A percentile compares a stretch with the other conserved stretches of the same genome.
These are phyloP conservation scores for Equus przewalskii DNA, from an alignment of 2,113 vertebrate species.

Conservation along the genomic window DNA sequence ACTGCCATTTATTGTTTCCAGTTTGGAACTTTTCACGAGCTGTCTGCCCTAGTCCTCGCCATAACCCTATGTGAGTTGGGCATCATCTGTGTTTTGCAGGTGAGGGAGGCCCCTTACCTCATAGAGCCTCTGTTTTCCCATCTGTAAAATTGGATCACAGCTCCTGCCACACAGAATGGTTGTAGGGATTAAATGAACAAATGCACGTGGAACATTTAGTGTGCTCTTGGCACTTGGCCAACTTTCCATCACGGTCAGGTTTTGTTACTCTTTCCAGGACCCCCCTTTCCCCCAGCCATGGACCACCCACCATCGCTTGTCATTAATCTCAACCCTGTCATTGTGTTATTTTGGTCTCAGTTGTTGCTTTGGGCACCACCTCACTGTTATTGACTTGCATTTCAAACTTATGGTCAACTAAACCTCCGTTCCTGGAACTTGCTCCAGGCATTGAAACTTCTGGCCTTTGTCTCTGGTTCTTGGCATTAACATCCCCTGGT, in stretches of 20 bases:
- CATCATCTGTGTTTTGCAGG: background rate
- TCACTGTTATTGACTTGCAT: conserved; percentile 55
- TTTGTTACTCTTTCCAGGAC: conserved; percentile 19
- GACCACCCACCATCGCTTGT: background rate
- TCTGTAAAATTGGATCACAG: background rate
- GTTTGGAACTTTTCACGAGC: background rate
- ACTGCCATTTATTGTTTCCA: background rate
- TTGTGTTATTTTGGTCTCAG: conserved; percentile 55
- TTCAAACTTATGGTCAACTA: conserved; percentile 34
- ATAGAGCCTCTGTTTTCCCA: background rate
- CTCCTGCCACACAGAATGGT: background rate
- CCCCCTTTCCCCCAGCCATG: background rate
- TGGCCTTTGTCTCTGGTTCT: background rate
- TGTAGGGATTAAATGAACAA: background rate
- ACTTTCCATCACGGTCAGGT: conserved; percentile 6
- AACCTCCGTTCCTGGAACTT: conserved; percentile 47
- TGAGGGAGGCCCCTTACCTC: background rate
- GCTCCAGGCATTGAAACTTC: background rate
- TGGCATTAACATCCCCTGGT: background rate
- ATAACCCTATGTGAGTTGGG: background rate
- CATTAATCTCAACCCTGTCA: conserved; percentile 6
- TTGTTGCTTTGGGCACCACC: conserved; percentile 28
- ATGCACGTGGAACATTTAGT: rapidly evolving
- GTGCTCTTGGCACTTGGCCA: background rate
- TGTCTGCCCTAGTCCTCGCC: background rate